Base-by-base conservation (phyloP, 2,113 vertebrate species). In the Menura novaehollandiae region DNA sequence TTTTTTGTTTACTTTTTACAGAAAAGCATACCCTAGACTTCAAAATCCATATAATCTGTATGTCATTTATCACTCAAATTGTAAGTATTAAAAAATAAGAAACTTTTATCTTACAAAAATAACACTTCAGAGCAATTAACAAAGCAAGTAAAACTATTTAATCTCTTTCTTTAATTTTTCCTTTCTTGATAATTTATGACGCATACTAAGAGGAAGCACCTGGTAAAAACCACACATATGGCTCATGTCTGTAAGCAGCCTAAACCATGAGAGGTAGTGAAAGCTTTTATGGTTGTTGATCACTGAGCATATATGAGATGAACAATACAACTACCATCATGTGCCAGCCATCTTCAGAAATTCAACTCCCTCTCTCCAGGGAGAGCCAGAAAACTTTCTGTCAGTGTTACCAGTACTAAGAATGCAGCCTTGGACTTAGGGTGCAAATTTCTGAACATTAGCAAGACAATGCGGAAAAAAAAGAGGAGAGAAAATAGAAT, bases 161-260 rank as follows among this genome's bases (percentile, higher is more conserved):
- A 43, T 58, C 23, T 55, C 22, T 64, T 67, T 7, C 0, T 2
- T 51, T 10, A 41, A 41, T 69, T 95, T 51, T 59, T 23, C 13
- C 22, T 60, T 88, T 91, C 84, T 71, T 88, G 59, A 30, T 73
- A 67, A 35, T 52, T 85, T 30, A 52, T 11, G 37, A 88, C 85
- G 47, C 92, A 60, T 62, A 90, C 7, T 11, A 75, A 86, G 44
- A 93, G 93, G 96, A 97, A 96, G 84, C 96, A 97, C 85, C 95
- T 96, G 91, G 85, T 39, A 67, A 86, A 93, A 96, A 47, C 84
- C 72, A 87, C 84, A 93, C 18, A 39, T 13, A 55, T 1, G 3
- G 37, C 33, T 84, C 55, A 69, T 35, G 24, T 67, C 71, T 90
- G 52, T 74, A 71, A 88, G 47, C 72, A 77, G 44, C 32, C 27